Base-by-base conservation (phyloP, 2,888 invertebrate species). In the Plagiodera versicolora region DNA sequence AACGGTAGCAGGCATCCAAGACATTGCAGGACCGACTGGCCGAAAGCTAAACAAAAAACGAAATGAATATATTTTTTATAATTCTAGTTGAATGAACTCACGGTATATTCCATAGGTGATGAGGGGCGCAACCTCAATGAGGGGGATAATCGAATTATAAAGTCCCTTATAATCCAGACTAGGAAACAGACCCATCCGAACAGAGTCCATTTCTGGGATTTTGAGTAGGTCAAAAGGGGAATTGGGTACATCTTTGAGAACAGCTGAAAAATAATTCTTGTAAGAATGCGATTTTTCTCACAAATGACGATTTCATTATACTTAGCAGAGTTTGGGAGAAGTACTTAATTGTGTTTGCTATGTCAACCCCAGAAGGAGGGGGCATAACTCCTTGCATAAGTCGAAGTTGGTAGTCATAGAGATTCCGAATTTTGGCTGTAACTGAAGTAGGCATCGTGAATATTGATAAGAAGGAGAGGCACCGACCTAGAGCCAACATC, bases 341-440 rank as follows among this genome's bases (percentile, higher is more conserved):
- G 83, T 97, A 98, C 81, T 98, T 96, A 76, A 99, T 88, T 59
- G 97, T 98, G 82, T 95, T 97, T 66, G 96, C 95, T 80, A 99
- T 94, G 81, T 99, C 99, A 65, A 90, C 86, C 67, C 98, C 98
- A 63, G 95, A 93, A 44, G 98, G 98, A 71, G 92, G 86, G 63
- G 98, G 96, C 79, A 93, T 89, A 71, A 90, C 87, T 75, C 93
- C 93, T 84, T 96, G 94, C 80, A 93, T 87, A 70, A 97, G 86
- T 69, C 98, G 89, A 76, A 93, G 87, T 82, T 98, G 95, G 82
- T 92, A 96, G 82, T 99, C 99, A 82, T 96, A 94, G 70, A 99
- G 88, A 80, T 93, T 96, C 76, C 96, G 90, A 78, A 99, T 91
- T 86, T 99, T 99, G 72, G 98, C 94, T 77, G 97, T 95, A 85